Evolutionary conservation across 2,888 invertebrate species (phyloP), one percentile per base, ranked within the genome.

Genomic region (Cataglyphis albicans): DNA sequence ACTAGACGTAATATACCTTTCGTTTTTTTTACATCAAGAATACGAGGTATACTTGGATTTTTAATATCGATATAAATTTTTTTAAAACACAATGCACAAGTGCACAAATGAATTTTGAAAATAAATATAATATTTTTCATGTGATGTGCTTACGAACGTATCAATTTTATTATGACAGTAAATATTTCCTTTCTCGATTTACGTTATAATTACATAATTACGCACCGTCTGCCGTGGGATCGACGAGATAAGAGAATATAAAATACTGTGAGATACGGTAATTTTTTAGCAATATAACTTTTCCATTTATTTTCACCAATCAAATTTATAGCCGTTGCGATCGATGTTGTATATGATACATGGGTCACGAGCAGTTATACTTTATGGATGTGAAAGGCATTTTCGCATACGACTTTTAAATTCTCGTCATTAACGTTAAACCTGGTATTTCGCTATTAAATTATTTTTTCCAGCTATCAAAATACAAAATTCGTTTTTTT

Each of bases 121-220:
- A 12, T 4, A 57, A 21, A 12, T 57, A 10, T 12, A 5, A 15
- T 21, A 21, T 41, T 52, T 41, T 41, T 18, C 15, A 0, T 25
- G n/a, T 18, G 25, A 18, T 25, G 12, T 9, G 10, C 18, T 25
- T 55, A 18, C 21, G 38, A 38, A 72, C 25, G 21, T n/a, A 29
- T 0, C 48, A 15, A 15, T 25, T 76, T 38, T 38, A 57, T 5
- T 15, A 48, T 18, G 9, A 18, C 59, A 29, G 32, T 41, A 44
- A 73, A 73, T 73, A 67, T 67, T 38, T n/a, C 18, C 25, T 55
- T 12, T 21, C 18, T 29, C 67, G 65, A 55, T 76, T 76, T 67
- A 67, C 41, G 73, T 21, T 59, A 35, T 73, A 73, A 38, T 55
- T 67, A 67, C 67, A 55, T 76, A 76, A 76, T 76, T 76, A 18